phyloP scores from a whole-genome alignment of 2,888 invertebrate genomes.

The Oxytorus armatus region DNA sequence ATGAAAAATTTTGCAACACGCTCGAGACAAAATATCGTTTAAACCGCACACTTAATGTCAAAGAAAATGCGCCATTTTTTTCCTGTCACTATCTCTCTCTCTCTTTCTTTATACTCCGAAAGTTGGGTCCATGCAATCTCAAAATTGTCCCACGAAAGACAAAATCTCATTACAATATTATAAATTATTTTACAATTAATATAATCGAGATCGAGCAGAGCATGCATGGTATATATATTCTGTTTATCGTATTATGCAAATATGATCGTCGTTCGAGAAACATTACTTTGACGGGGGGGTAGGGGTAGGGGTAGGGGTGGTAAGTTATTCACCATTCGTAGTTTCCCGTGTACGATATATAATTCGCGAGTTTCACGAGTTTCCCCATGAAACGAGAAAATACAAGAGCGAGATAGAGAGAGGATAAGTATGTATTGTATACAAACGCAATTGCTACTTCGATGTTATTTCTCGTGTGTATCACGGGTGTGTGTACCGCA shows the following conservation, averaged over 20 bases:
- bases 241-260: constrained; percentile 35
- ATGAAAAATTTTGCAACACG: neutral
- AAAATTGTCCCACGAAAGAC: constrained; percentile 40
- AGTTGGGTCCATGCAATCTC: constrained; percentile 61
- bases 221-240: constrained; percentile 52
- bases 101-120: constrained; percentile 31
- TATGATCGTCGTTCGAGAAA: constrained; percentile 64
- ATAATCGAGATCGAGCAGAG: constrained; percentile 63
- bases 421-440: neutral
- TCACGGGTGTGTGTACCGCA: too few species aligned
- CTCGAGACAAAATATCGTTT: neutral
- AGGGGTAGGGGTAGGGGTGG: too few species aligned
- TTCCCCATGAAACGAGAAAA: neutral
- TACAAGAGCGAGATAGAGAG: neutral
- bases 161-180: constrained; percentile 27
- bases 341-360: constrained; percentile 4
- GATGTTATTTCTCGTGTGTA: neutral
- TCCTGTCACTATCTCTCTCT: too few species aligned
- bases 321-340: constrained; percentile 19
- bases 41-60: constrained; percentile 9
- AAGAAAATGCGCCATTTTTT: constrained; percentile 3
- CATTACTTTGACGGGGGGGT: constrained; percentile 47
- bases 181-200: constrained; percentile 41
- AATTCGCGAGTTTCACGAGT: constrained; percentile 31
- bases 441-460: constrained; percentile 23